Evolutionary conservation across 2,797 vertebrate species (phyloP), one percentile per base, ranked within the genome.

Genomic region (Perodicticus potto): DNA sequence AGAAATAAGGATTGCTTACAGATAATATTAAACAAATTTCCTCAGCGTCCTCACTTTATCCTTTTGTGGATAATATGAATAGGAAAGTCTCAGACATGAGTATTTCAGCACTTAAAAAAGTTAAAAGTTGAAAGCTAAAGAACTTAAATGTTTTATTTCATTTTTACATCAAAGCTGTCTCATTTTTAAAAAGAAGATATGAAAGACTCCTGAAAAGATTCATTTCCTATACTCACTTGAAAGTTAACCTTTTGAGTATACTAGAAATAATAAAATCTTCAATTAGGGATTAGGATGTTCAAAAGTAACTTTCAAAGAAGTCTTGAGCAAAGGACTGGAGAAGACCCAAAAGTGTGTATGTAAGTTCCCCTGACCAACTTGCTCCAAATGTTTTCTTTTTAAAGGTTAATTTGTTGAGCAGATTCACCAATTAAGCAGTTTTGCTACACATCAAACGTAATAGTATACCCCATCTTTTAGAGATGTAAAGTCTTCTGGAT

Each of bases 361-460:
- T 7, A 25, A 29, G 10, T 17, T 32, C 9, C 14, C 23, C 27
- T 40, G 63, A n/a, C 17, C 27, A 12, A 37, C 5, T 55, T 40
- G 13, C 37, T 80, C 55, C 34, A 55, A 69, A 65, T 29, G n/a
- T 43, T 40, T 49, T 49, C 13, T 49, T 49, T 49, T 49, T 14
- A 49, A 49, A 49, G 13, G 49, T 49, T 49, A 22, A 17, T 69
- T 40, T 17, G 7, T 77, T 81, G 32, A 82, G 14, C 14, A 92
- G 49, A 55, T 87, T 34, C 37, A 80, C 34, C 40, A 67, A n/a
- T 55, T 78, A 92, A 86, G 37, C 32, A 81, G 37, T 49, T 82
- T 45, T 89, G n/a, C 40, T n/a, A 74, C 16, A 78, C 7, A 45
- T 2, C 5, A 45, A 37, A 2, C 19, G 67, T 6, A 78, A 20